Percentiles rank a stretch among this genome's conserved stretches.
Conservation (phyloP, 2,888 invertebrate species). For the Monochamus alternatus region DNA sequence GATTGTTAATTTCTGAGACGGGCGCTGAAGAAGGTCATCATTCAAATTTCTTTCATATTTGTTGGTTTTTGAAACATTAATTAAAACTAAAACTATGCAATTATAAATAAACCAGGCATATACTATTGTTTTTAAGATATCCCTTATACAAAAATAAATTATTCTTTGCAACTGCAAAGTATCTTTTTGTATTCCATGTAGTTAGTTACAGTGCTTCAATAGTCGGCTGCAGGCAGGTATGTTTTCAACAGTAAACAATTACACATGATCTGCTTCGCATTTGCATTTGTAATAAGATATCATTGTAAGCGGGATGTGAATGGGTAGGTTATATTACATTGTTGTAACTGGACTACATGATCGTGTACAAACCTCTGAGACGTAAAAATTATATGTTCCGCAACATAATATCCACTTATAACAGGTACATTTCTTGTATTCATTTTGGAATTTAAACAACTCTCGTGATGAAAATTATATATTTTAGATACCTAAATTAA, state of each 20-base stretch:
- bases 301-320: neutral
- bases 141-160: no score
- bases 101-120: no score
- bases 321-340: slow-evolving; percentile 12
- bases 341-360: neutral
- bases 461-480: no score
- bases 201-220: neutral
- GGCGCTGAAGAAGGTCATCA: no score
- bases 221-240: neutral
- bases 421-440: neutral
- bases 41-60: no score
- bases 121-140: no score
- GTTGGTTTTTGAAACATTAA: no score
- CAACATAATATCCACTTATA: neutral
- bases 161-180: no score
- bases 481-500: no score
- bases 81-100: no score
- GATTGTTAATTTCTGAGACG: no score
- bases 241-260: slow-evolving; percentile 2
- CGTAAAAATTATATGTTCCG: neutral
- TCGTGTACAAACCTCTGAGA: neutral
- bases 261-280: slow-evolving; percentile 9
- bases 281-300: slow-evolving; percentile 18
- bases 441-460: no score
- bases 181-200: neutral